A percentile compares a stretch with the other conserved stretches of the same genome.
These are phyloP conservation scores for Pseudomugil gertrudae DNA, from an alignment of 2,797 vertebrate species.

Conservation along the genomic window DNA sequence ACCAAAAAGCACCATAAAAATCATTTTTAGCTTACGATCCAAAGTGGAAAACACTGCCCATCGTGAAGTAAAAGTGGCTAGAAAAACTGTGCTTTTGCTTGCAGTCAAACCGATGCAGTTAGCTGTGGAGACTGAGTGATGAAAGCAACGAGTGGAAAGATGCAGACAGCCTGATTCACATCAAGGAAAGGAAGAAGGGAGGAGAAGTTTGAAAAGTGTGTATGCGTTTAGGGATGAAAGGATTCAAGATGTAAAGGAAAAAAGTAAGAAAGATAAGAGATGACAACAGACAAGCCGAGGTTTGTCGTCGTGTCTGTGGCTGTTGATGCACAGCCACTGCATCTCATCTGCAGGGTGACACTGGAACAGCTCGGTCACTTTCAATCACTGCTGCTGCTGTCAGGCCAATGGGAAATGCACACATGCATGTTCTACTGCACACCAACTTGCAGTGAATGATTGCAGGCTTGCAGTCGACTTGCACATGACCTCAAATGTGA, in stretches of 20 bases:
- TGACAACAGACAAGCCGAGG: conserved; percentile 21
- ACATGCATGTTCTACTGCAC: conserved; percentile 12
- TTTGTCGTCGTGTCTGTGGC: background rate
- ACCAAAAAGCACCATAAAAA: background rate
- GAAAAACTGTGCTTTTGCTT: background rate
- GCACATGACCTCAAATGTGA: conserved; percentile 55
- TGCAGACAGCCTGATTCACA: conserved; percentile 23
- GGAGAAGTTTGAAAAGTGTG: conserved; percentile 3
- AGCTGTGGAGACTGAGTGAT: conserved; percentile 40
- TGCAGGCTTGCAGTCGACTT: conserved; percentile 44
- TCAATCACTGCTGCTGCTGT: conserved; percentile 55
- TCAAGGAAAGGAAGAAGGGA: conserved; percentile 2
- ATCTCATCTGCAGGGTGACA: conserved; percentile 56
- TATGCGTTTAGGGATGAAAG: background rate
- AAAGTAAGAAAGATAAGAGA: conserved; percentile 5
- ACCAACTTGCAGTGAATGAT: conserved; percentile 41
- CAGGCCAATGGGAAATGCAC: conserved; percentile 24
- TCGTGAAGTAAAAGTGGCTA: background rate
- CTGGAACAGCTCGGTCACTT: conserved; percentile 63
- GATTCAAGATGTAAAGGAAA: background rate
- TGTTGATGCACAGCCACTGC: conserved; percentile 38
- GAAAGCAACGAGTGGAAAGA: conserved; percentile 36
- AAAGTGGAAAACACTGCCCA: conserved; percentile 2
- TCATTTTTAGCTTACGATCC: background rate
- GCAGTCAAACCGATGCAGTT: conserved; percentile 15